These are phyloP conservation scores for Laterallus jamaicensis DNA, from an alignment of 2,113 vertebrate genomes.

Conservation along the genomic window DNA sequence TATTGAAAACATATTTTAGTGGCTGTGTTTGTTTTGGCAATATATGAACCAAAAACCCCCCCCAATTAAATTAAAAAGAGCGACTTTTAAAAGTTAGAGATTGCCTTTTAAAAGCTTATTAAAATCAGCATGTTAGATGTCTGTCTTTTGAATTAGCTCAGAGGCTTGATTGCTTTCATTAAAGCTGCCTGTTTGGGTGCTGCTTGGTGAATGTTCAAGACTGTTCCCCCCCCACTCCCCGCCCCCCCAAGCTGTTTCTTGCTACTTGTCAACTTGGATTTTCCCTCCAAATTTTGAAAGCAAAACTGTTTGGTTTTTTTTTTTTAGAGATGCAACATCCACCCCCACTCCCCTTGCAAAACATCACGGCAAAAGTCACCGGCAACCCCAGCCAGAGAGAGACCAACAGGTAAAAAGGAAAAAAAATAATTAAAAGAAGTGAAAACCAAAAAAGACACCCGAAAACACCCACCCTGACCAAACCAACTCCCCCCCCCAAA, in stretches of 20 bases:
- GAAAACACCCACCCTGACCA: not conserved
- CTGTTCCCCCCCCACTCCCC: not conserved
- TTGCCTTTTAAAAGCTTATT: conserved; percentile 80
- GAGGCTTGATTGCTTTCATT: conserved; percentile 77
- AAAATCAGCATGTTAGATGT: conserved; percentile 76
- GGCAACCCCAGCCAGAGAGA: not conserved
- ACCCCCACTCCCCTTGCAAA: not conserved
- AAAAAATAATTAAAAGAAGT: not conserved
- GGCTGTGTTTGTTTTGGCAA: conserved; percentile 70
- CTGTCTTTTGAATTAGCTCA: conserved; percentile 73
- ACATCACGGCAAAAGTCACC: not conserved
- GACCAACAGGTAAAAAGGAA: conserved; percentile 72
- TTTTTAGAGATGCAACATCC: not conserved
- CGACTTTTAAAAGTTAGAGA: conserved; percentile 78
- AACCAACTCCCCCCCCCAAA: not conserved
- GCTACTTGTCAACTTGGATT: conserved; percentile 63
- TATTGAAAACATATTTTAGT: conserved; percentile 73
- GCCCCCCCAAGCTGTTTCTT: not conserved
- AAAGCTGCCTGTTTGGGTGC: conserved; percentile 73
- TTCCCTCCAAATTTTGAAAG: conserved; percentile 54
- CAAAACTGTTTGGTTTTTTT: not conserved
- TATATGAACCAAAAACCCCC: conserved; percentile 33
- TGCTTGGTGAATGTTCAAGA: conserved; percentile 55
- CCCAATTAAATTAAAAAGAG: conserved; percentile 71
- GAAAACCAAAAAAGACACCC: not conserved